Evolutionary conservation across 2,888 invertebrate species (phyloP).

Genomic region (Brachyptera putata): DNA sequence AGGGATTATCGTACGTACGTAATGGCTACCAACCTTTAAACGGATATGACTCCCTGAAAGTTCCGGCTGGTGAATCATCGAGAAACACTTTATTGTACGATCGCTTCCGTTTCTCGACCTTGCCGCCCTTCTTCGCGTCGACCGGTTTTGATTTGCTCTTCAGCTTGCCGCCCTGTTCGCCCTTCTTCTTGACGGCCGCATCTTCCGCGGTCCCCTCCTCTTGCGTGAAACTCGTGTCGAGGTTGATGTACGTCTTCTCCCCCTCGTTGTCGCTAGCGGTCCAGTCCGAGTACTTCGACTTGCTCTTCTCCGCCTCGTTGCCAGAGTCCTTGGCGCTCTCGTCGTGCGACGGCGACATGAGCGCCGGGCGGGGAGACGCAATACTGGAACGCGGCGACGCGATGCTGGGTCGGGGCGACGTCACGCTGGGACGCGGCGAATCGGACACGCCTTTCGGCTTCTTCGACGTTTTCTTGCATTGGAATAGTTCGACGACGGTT

Average conservation of each 20-base stretch:
- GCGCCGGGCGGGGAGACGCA: too few species aligned
- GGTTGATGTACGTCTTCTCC: constrained; percentile 12
- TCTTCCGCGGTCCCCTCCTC: not conserved
- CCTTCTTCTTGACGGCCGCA: not conserved
- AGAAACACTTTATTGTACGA: not conserved
- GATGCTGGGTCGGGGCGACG: too few species aligned
- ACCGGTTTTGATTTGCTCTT: not conserved
- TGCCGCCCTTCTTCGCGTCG: not conserved
- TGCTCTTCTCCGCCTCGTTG: too few species aligned
- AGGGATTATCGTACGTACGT: too few species aligned
- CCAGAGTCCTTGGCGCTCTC: too few species aligned
- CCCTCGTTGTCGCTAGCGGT: constrained; percentile 13
- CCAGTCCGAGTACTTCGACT: not conserved
- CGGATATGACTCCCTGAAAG: not conserved
- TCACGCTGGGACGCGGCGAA: too few species aligned
- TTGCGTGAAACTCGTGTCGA: constrained; percentile 2
- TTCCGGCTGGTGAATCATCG: not conserved
- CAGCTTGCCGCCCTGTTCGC: constrained; percentile 18
- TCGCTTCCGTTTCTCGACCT: not conserved
- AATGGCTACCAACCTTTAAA: not conserved
- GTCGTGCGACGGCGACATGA: too few species aligned
- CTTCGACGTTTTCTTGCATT: constrained; percentile 49
- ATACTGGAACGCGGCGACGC: too few species aligned
- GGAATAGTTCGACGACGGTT: constrained; percentile 60
- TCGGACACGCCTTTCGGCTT: too few species aligned